These are phyloP conservation scores for Tenualosa ilisha DNA, from an alignment of 2,797 vertebrate genomes.

Conservation along the genomic window DNA sequence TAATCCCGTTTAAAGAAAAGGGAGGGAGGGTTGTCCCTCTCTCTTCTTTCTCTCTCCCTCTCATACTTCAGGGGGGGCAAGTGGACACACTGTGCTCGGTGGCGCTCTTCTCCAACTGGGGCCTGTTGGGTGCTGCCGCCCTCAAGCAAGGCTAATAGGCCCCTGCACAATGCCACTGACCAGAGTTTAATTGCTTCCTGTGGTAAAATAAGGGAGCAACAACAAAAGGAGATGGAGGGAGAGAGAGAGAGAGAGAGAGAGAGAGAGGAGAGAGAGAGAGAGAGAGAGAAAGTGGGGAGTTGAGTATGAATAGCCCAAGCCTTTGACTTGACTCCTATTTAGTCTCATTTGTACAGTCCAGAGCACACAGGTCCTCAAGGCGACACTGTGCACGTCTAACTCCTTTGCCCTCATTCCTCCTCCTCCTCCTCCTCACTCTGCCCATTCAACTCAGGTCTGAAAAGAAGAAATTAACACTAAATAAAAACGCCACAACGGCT, in stretches of 20 bases:
- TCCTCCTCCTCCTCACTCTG: neutral
- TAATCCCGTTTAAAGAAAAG: conserved; percentile 31
- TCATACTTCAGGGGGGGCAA: neutral
- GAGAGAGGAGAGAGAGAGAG: neutral
- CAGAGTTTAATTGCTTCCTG: conserved; percentile 63
- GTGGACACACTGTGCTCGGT: neutral
- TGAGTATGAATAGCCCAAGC: neutral
- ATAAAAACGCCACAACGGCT: neutral
- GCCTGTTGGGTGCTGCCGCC: neutral
- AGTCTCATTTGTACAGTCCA: neutral
- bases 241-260: neutral
- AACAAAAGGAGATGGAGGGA: neutral
- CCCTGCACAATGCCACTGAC: conserved; percentile 42
- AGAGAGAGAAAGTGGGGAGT: neutral
- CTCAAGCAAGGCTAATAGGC: conserved; percentile 25
- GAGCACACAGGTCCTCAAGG: neutral
- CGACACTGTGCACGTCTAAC: neutral
- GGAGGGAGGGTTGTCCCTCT: neutral
- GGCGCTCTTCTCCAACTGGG: neutral
- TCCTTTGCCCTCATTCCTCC: neutral
- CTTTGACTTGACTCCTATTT: conserved; percentile 21
- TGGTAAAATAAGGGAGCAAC: conserved; percentile 29
- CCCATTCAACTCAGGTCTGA: neutral
- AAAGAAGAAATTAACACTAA: neutral
- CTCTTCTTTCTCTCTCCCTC: neutral